Percentiles rank a stretch among this genome's conserved stretches.
These are phyloP conservation scores for Tribolium freemani DNA, from an alignment of 2,888 invertebrate genomes.

Conservation along the genomic window DNA sequence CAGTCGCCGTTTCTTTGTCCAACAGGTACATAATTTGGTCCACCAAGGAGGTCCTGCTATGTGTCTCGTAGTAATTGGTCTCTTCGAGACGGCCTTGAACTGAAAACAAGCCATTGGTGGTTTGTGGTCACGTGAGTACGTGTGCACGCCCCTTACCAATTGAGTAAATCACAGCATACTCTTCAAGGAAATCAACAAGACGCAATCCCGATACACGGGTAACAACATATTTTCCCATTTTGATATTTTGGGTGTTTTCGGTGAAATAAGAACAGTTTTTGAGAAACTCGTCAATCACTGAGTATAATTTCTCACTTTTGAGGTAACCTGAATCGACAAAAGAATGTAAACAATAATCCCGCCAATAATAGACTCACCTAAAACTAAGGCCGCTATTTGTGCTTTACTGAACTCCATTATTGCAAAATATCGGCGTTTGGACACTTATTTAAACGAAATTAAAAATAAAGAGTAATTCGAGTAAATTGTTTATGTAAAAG, in stretches of 20 bases:
- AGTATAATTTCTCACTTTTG: constrained; percentile 59
- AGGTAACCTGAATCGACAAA: constrained; percentile 63
- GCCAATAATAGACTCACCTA: constrained; percentile 51
- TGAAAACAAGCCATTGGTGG: constrained; percentile 46
- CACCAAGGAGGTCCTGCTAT: constrained; percentile 51
- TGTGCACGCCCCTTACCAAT: constrained; percentile 55
- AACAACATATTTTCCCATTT: constrained; percentile 58
- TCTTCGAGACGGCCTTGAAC: constrained; percentile 64
- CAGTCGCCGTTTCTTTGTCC: constrained; percentile 48
- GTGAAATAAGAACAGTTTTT: constrained; percentile 57
- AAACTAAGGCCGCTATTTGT: constrained; percentile 58
- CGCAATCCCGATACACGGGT: constrained; percentile 62
- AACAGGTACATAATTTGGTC: constrained; percentile 62
- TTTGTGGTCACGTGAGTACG: neutral
- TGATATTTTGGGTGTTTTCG: constrained; percentile 50
- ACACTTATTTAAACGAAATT: neutral
- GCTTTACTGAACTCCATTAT: constrained; percentile 56
- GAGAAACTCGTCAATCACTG: constrained; percentile 60
- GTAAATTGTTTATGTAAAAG: neutral
- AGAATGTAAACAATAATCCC: constrained; percentile 32
- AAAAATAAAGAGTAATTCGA: neutral
- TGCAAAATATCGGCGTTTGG: neutral
- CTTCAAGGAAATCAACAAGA: constrained; percentile 62
- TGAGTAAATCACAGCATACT: constrained; percentile 63
- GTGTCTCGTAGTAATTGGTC: constrained; percentile 59